Conservation (phyloP, 2,888 invertebrate species). For the Cyrtodaria siliqua region DNA sequence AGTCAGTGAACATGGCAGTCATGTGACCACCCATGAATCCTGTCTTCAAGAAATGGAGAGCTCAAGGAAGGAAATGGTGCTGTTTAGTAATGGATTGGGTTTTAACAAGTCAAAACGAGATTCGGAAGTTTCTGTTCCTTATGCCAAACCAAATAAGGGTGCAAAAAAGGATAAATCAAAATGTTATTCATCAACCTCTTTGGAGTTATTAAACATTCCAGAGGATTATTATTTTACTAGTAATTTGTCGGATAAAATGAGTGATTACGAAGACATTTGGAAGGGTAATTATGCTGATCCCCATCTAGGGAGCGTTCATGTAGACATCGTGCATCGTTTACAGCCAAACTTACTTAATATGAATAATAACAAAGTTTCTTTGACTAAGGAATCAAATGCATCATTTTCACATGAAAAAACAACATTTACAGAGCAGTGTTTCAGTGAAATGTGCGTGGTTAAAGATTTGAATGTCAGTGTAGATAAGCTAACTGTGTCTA, state of each 20-base stretch:
- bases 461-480: constrained; percentile 40
- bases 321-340: constrained; percentile 48
- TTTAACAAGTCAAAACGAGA: constrained; percentile 45
- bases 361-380: not conserved
- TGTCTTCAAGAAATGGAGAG: constrained; percentile 1
- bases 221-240: constrained; percentile 91
- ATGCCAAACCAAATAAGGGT: constrained; percentile 62
- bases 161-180: constrained; percentile 53
- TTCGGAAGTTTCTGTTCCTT: constrained; percentile 46
- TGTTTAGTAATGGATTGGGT: constrained; percentile 35
- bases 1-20: constrained; percentile 17
- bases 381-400: not conserved
- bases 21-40: constrained; percentile 36
- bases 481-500: constrained; percentile 23
- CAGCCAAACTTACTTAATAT: constrained; percentile 46
- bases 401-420: not conserved
- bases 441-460: constrained; percentile 35
- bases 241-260: constrained; percentile 95
- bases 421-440: constrained; percentile 26
- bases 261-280: constrained; percentile 98
- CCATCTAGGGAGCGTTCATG: constrained; percentile 53
- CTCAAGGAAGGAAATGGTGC: constrained; percentile 30
- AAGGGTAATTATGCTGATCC: constrained; percentile 64
- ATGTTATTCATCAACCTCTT: constrained; percentile 70
- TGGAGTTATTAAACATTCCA: constrained; percentile 72